phyloP scores from a whole-genome alignment of 2,888 invertebrate genomes.

The Cephonodes hylas region DNA sequence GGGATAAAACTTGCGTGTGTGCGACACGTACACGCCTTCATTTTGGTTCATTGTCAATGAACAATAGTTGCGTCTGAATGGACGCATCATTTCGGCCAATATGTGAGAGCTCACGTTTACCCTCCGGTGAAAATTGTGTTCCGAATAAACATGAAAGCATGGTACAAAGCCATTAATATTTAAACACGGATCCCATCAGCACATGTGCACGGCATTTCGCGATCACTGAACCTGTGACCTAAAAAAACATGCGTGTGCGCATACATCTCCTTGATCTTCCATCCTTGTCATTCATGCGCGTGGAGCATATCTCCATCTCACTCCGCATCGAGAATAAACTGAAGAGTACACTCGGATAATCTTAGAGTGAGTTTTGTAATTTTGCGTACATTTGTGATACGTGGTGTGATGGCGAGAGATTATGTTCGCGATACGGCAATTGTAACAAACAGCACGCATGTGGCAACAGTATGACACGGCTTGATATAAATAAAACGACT shows the following conservation, averaged over 20 bases:
- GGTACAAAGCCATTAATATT: slow-evolving; percentile 8
- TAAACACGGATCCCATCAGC: slow-evolving; percentile 14
- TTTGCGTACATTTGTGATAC: slow-evolving; percentile 2
- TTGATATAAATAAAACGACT: background rate
- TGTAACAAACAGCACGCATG: background rate
- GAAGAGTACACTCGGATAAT: slow-evolving; percentile 1
- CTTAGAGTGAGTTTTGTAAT: slow-evolving; percentile 16
- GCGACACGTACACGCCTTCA: no score
- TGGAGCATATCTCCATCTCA: background rate
- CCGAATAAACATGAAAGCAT: background rate
- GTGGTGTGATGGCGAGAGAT: background rate
- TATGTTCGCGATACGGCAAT: background rate
- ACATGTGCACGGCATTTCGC: slow-evolving; percentile 36
- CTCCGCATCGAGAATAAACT: slow-evolving; percentile 11
- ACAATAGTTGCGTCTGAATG: background rate
- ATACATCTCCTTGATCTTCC: slow-evolving; percentile 15
- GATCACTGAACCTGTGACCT: slow-evolving; percentile 51
- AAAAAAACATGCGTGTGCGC: slow-evolving; percentile 45
- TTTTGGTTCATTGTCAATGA: no score
- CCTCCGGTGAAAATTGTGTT: background rate
- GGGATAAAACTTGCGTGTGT: no score
- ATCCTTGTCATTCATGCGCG: background rate
- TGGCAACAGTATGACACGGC: background rate
- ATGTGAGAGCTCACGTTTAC: background rate
- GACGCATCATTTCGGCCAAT: background rate